Evolutionary conservation across 2,797 vertebrate species (phyloP).

Genomic region (Schizopygopsis malacanthus): DNA sequence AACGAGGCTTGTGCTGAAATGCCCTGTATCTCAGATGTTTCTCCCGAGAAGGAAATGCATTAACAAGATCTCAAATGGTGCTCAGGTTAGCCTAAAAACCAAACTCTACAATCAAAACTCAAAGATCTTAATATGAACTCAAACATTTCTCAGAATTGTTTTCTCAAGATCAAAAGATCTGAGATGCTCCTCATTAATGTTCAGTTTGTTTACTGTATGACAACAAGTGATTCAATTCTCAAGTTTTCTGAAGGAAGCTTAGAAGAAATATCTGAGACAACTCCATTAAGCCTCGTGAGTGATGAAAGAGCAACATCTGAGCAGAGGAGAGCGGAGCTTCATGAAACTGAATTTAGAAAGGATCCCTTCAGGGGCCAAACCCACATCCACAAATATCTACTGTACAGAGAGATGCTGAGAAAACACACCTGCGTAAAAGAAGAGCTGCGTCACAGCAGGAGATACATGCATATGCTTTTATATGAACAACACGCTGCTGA

Average conservation of each 20-base stretch:
- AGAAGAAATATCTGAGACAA: neutral
- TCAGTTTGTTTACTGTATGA: neutral
- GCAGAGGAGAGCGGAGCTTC: constrained; percentile 38
- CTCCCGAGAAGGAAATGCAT: too few relatives aligned
- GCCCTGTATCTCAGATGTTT: too few relatives aligned
- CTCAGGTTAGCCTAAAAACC: neutral
- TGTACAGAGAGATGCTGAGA: constrained; percentile 38
- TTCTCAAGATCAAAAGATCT: neutral
- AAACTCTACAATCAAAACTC: neutral
- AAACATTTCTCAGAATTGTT: neutral
- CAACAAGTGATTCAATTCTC: neutral
- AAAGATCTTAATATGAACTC: neutral
- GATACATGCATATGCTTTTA: constrained; percentile 38
- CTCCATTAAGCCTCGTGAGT: neutral
- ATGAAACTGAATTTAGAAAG: constrained; percentile 57
- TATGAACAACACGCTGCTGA: neutral
- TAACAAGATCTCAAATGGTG: too few relatives aligned
- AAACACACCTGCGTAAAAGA: constrained; percentile 29
- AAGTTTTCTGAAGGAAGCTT: neutral
- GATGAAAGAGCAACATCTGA: constrained; percentile 19
- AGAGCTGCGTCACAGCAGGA: constrained; percentile 7
- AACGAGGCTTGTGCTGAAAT: neutral
- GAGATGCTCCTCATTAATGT: neutral
- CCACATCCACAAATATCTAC: constrained; percentile 64
- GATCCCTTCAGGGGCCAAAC: constrained; percentile 59